Evolutionary conservation across 2,888 invertebrate genomes (phyloP), one percentile per base, ranked within the genome.

Genomic region (Caenorhabditis japonica): DNA sequence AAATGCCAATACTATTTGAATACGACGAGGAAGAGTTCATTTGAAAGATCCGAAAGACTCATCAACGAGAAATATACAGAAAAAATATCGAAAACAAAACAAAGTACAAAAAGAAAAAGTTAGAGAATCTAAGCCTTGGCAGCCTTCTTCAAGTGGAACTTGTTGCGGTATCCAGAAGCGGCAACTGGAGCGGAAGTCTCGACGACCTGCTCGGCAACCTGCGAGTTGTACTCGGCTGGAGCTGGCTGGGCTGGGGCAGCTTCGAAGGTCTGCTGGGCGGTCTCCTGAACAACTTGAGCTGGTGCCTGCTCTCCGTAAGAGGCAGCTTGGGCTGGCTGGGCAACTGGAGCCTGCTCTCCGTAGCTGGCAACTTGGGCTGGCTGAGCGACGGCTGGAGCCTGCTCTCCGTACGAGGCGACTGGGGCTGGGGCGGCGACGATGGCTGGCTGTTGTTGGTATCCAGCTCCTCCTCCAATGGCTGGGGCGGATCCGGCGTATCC

Each of bases 51-150:
- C 36, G 49, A 68, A 51, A 47, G 39, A 53, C 55, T 66, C 49
- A 51, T 64, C 39, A 43, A 55, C 33, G 52, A 59, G 59, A 58
- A 71, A 72, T 72, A 59, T 71, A 71, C 71, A 71, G 71, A 71
- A 71, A 71, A 21, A 33, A 39, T 1, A 15, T 8, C 30, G 4
- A 43, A 23, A 49, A 44, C 21, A 4, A 25, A 38, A n/a, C 34
- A n/a, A 7, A 47, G 33, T 33, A 41, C 33, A 49, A 17, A 30
- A 8, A 41, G 41, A 51, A 30, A 52, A 43, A 43, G 7, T 19
- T 43, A 46, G 4, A 44, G 5, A 13, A 60, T 64, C 59, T 72
- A 72, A 25, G 53, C 72, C 55, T 59, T 72, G 43, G 72, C 72
- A 38, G 64, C 52, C 64, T 64, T 64, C 56, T 56, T 70, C n/a